Conservation (phyloP, 2,113 vertebrate genomes). For the Ceyx cyanopectus region DNA sequence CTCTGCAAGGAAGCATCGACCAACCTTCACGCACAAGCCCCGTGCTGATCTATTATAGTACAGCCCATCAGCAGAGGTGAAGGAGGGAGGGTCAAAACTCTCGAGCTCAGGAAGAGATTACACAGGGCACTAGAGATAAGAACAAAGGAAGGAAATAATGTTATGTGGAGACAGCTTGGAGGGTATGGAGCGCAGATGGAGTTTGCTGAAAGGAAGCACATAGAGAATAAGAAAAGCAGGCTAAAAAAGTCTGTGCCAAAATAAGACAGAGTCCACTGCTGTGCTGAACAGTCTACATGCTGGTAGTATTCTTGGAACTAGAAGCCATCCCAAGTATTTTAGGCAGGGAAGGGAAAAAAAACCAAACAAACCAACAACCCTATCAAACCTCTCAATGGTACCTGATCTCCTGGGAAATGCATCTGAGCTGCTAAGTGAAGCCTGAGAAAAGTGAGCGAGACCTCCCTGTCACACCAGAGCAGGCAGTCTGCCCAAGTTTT, state of each 20-base stretch:
- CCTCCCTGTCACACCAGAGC: background rate
- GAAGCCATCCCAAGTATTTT: background rate
- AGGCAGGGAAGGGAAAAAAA: background rate
- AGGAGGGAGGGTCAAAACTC: conserved; percentile 19
- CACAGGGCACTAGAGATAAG: conserved; percentile 26
- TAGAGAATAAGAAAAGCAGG: background rate
- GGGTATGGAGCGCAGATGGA: background rate
- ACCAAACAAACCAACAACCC: too few relatives aligned
- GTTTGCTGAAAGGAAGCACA: background rate
- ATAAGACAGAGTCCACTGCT: background rate
- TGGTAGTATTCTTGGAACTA: background rate
- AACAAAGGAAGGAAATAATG: background rate
- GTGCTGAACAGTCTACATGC: background rate
- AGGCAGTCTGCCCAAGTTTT: background rate
- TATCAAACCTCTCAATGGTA: background rate
- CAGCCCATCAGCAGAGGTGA: background rate
- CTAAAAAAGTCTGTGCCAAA: background rate
- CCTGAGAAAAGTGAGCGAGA: background rate
- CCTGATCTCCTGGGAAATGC: background rate
- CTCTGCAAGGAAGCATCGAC: background rate
- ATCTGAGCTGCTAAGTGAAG: background rate
- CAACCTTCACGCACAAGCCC: background rate
- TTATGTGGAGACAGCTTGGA: background rate
- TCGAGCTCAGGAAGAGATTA: conserved; percentile 32
- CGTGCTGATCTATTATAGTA: background rate